Evolutionary conservation across 1,140 invertebrate species (phyloP), one percentile per base, ranked within the genome.

Genomic region (Drosophila yakuba): DNA sequence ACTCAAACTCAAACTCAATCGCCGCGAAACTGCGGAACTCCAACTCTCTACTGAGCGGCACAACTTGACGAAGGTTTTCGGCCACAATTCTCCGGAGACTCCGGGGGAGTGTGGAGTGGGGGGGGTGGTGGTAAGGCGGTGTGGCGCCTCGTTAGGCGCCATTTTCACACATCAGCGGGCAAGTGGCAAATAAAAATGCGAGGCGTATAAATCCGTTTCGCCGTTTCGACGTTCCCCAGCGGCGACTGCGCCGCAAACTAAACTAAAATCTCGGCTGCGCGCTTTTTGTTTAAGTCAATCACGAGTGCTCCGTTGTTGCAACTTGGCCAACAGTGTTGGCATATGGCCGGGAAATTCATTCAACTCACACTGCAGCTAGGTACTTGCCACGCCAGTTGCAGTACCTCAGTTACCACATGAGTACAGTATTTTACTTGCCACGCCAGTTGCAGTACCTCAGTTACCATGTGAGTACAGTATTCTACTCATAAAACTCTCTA

Each of bases 231-330:
- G 84, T 80, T 86, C 76, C 84, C 84, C 82, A 64, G 84, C 77
- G 84, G 84, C 84, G 80, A 75, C 80, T 84, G 80, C 85, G 84
- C 84, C 84, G 84, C 84, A 89, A 89, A 89, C 84, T 89, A 89
- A 89, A 89, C 85, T 80, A 52, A 89, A 89, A 89, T 59, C 58
- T 89, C 64, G 61, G 60, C 80, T 89, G 80, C 84, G 84, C 84
- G 84, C 75, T 82, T 89, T 83, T 82, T 90, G 80, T 84, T 89
- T 89, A 89, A 89, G 84, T 89, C 85, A 89, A 90, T 84, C 84
- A 90, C 84, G 84, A 83, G 82, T 89, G 84, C 80, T 89, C 80
- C 76, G 83, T 88, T 63, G 73, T 79, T 73, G 76, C 64, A 68
- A 68, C 60, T 38, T 58, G 68, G 52, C 66, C 60, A 63, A n/a